phyloP scores from a whole-genome alignment of 2,113 vertebrate genomes.

The Tichodroma muraria region DNA sequence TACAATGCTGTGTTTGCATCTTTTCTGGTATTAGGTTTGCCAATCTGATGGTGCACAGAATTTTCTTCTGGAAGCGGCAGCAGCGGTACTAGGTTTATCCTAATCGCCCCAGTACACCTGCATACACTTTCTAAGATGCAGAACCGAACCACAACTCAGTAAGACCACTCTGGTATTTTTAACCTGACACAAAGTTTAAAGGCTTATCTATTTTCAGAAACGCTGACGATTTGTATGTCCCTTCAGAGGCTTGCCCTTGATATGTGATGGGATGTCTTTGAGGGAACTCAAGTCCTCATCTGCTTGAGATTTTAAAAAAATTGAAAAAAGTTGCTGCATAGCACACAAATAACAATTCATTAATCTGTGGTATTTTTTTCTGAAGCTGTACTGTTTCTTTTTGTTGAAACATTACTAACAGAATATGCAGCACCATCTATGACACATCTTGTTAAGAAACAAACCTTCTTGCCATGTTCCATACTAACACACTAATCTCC shows the following conservation, averaged over 20 bases:
- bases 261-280: neutral
- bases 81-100: neutral
- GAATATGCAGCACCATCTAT: neutral
- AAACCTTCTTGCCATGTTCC: neutral
- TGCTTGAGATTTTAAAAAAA: neutral
- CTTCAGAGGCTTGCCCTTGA: neutral
- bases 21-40: neutral
- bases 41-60: neutral
- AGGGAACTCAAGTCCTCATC: neutral
- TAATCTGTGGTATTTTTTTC: neutral
- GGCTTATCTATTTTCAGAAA: neutral
- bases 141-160: neutral
- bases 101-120: rapidly evolving
- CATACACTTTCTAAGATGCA: neutral
- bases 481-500: neutral
- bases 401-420: neutral
- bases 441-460: neutral
- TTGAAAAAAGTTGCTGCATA: neutral
- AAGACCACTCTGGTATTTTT: neutral
- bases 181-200: neutral
- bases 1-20: neutral
- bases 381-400: neutral
- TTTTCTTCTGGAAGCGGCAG: neutral
- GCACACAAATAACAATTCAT: neutral
- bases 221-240: too few relatives aligned